These are phyloP conservation scores for Trachelus tabidus DNA, from an alignment of 2,888 invertebrate species.

Conservation along the genomic window DNA sequence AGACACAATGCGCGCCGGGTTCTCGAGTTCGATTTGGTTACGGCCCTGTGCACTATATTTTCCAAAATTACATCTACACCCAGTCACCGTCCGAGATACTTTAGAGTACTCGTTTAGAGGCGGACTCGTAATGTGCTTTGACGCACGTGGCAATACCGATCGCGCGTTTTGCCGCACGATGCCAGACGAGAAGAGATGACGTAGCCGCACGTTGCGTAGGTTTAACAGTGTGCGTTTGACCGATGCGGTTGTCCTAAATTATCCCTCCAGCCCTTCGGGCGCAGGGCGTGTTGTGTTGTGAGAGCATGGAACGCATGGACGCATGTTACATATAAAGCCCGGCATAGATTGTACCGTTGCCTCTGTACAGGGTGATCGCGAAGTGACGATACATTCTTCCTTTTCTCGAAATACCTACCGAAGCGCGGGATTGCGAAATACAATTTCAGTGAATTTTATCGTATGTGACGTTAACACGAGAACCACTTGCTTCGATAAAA, in stretches of 20 bases:
- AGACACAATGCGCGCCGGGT: neutral
- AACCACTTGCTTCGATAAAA: neutral
- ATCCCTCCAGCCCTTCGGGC: constrained; percentile 31
- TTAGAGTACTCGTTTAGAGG: neutral
- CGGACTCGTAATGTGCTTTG: neutral
- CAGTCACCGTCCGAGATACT: neutral
- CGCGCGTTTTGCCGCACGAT: neutral
- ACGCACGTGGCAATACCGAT: neutral
- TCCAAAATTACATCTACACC: neutral
- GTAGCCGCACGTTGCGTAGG: neutral
- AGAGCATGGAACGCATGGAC: neutral
- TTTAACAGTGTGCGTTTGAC: constrained; percentile 31
- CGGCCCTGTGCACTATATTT: neutral
- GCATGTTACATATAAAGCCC: neutral
- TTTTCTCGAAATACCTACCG: neutral
- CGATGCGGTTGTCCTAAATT: constrained; percentile 42
- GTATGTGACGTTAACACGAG: neutral
- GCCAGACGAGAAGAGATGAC: neutral
- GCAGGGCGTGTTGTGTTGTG: constrained; percentile 10
- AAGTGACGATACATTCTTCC: neutral
- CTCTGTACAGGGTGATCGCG: neutral
- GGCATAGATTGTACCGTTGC: neutral
- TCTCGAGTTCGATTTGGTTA: neutral
- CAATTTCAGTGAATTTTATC: neutral
- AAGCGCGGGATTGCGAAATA: neutral